Evolutionary conservation across 2,888 invertebrate species (phyloP).

Genomic region (Thalpophila matura): DNA sequence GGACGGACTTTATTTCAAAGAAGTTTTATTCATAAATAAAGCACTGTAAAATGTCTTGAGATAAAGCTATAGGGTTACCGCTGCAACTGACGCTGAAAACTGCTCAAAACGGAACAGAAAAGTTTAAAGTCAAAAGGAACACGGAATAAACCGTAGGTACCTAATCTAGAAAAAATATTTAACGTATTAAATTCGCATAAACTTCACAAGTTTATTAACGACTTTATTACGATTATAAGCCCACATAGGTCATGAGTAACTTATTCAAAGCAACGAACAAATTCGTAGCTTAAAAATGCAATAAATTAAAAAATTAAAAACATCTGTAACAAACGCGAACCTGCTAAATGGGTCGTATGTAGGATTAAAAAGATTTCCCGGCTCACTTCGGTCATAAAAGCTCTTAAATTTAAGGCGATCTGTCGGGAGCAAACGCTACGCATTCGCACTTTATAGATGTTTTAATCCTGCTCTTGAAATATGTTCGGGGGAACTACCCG

Average conservation of each 20-base stretch:
- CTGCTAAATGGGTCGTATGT: slow-evolving; percentile 76
- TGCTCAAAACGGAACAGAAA: slow-evolving; percentile 17
- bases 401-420: slow-evolving; percentile 84
- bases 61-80: slow-evolving; percentile 39
- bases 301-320: slow-evolving; percentile 64
- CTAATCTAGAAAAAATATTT: background rate
- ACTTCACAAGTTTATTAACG: background rate
- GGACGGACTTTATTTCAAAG: slow-evolving; percentile 26
- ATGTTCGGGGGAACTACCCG: slow-evolving; percentile 74
- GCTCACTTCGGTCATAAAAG: slow-evolving; percentile 61
- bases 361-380: slow-evolving; percentile 79
- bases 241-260: slow-evolving; percentile 22
- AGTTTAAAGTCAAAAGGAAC: background rate
- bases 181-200: background rate
- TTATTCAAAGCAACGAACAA: slow-evolving; percentile 9
- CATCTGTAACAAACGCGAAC: slow-evolving; percentile 67
- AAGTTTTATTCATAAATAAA: slow-evolving; percentile 37
- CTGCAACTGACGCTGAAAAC: slow-evolving; percentile 14
- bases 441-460: slow-evolving; percentile 86
- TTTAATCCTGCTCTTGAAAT: slow-evolving; percentile 90
- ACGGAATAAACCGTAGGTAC: background rate
- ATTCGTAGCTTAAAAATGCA: slow-evolving; percentile 37
- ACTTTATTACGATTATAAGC: slow-evolving; percentile 11
- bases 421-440: slow-evolving; percentile 85
- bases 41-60: slow-evolving; percentile 10